phyloP scores from a whole-genome alignment of 2,888 invertebrate genomes.

The Mythimna impura region DNA sequence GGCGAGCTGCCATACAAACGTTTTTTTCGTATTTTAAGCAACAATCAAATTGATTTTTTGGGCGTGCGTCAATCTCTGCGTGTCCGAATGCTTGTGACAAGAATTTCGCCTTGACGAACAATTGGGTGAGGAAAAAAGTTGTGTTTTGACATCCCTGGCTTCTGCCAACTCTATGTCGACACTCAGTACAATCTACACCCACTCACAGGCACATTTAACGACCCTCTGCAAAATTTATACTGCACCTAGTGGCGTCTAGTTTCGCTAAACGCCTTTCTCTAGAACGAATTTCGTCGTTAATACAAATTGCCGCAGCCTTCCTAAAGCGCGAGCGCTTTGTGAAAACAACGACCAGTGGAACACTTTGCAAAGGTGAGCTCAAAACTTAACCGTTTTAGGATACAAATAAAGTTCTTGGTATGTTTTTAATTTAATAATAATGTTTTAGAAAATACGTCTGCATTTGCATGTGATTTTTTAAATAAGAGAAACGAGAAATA shows the following conservation, averaged over 20 bases:
- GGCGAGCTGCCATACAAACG: constrained; percentile 24
- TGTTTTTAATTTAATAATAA: background rate
- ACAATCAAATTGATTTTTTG: constrained; percentile 37
- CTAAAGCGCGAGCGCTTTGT: constrained; percentile 47
- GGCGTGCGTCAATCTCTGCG: constrained; percentile 18
- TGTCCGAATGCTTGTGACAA: background rate
- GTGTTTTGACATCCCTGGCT: constrained; percentile 29
- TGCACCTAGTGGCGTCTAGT: constrained; percentile 47
- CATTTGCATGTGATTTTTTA: background rate
- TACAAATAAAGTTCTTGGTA: constrained; percentile 25
- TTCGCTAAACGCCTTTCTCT: constrained; percentile 55
- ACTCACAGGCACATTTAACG: constrained; percentile 54
- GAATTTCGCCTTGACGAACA: constrained; percentile 1
- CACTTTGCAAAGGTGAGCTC: constrained; percentile 32
- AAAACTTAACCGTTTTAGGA: constrained; percentile 10
- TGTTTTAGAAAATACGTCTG: background rate
- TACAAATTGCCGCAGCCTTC: constrained; percentile 57
- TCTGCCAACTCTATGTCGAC: constrained; percentile 11
- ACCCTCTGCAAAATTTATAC: constrained; percentile 63
- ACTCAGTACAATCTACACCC: constrained; percentile 46
- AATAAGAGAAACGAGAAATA: no score
- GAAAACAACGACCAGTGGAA: constrained; percentile 38
- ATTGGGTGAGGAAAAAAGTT: background rate
- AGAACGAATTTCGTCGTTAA: constrained; percentile 60
- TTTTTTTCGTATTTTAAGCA: constrained; percentile 30